Percentiles rank a stretch among this genome's conserved stretches.
Conservation (phyloP, 2,113 vertebrate species). For the Chaetorhynchus papuensis region DNA sequence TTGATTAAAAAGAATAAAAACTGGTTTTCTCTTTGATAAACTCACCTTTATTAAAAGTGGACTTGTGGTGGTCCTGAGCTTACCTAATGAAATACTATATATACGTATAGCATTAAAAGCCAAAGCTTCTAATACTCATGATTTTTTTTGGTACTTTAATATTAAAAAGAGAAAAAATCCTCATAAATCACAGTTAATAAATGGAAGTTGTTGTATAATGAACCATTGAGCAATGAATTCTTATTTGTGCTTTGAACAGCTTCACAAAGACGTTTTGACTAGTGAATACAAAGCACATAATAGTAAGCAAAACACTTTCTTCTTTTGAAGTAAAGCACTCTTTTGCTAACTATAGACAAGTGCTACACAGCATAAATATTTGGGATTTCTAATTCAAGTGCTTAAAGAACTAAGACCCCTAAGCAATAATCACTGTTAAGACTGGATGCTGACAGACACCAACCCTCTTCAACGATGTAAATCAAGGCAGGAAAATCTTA, state of each 20-base stretch:
- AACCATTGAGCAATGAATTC: background rate
- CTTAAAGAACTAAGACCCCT: background rate
- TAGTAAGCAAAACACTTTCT: background rate
- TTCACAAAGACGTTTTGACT: background rate
- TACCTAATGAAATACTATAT: background rate
- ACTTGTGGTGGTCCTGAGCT: background rate
- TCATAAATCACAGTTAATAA: background rate
- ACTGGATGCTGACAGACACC: background rate
- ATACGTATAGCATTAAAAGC: background rate
- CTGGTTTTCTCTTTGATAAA: background rate
- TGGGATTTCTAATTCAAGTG: background rate
- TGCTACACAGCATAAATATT: background rate
- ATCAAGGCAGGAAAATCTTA: background rate
- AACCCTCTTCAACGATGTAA: background rate
- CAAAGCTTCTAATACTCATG: background rate
- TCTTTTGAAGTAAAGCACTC: background rate
- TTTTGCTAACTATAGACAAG: background rate
- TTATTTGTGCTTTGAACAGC: background rate
- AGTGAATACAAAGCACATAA: background rate
- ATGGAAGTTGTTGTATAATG: background rate
- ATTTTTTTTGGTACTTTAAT: background rate
- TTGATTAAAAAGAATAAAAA: background rate
- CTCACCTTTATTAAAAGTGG: background rate
- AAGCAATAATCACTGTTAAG: background rate
- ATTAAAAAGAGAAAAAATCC: background rate